Evolutionary conservation across 2,888 invertebrate genomes (phyloP), one percentile per base, ranked within the genome.

Genomic region (Macrophya alboannulata): DNA sequence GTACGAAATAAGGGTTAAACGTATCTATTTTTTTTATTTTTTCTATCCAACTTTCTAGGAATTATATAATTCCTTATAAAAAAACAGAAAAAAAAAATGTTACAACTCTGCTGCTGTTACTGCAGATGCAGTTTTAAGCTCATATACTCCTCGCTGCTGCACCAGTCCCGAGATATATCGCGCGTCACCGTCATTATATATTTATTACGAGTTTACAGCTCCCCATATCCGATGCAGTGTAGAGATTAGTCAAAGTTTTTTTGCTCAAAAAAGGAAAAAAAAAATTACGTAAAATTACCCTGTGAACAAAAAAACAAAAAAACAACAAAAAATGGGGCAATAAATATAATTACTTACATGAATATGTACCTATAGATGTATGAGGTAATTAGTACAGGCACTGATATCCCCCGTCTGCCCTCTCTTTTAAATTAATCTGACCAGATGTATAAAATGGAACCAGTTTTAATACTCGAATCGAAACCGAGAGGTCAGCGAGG

Each of bases 401-500:
- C 55, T 79, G 55, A 79, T 79, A 40, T 55, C 5, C n/a, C 59
- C 21, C 59, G n/a, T 15, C n/a, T 25, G 17, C 5, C n/a, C 59
- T 21, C 59, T 37, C 8, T 17, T 25, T 37, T 59, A 6, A 12
- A 31, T 17, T 68, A 68, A 15, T 37, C 62, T 37, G 40, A 51
- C 81, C 81, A 81, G 62, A 62, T 81, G 62, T 62, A 62, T 68
- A 8, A 68, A 81, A 81, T 62, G 62, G 81, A 81, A 81, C 81
- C 81, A 81, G 81, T 81, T 81, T 81, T 62, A 81, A 43, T n/a
- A n/a, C 81, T 62, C 43, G 62, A 81, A 81, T 62, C 62, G 40
- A 62, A 81, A 8, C 17, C 45, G 21, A 74, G 25, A 43, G 62
- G 81, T 62, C 81, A 81, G n/a, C 10, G 25, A 59, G 59, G 59